phyloP scores from a whole-genome alignment of 2,888 invertebrate genomes.

The Caenorhabditis wallacei region DNA sequence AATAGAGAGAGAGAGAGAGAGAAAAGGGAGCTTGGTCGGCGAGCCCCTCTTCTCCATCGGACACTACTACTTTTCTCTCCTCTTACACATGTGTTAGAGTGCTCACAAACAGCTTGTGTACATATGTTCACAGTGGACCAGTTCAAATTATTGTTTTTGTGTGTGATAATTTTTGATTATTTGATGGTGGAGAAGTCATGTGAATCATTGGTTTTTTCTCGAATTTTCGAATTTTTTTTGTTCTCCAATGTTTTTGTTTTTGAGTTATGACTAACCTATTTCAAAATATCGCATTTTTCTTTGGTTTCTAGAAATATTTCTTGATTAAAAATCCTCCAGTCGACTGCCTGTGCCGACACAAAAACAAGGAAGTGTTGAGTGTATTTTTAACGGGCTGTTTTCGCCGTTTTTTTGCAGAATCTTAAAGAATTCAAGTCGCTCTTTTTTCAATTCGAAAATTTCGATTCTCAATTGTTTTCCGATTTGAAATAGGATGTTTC shows the following conservation, averaged over 20 bases:
- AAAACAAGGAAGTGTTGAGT: neutral
- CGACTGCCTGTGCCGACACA: neutral
- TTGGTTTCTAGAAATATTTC: too few species aligned
- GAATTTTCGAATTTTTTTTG: neutral
- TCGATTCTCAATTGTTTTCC: neutral
- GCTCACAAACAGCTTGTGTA: slow-evolving; percentile 22
- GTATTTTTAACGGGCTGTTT: neutral
- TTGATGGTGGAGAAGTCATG: neutral
- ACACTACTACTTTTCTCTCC: slow-evolving; percentile 36
- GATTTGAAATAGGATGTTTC: neutral
- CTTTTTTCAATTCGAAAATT: too few species aligned
- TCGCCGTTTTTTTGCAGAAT: neutral
- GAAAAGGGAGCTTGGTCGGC: slow-evolving; percentile 1
- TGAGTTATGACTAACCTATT: neutral
- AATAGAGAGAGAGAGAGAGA: neutral
- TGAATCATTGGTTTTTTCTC: neutral
- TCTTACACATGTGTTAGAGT: slow-evolving; percentile 15
- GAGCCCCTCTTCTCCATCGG: neutral
- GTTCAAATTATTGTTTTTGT: slow-evolving; percentile 6
- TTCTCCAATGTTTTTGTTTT: neutral
- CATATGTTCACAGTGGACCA: slow-evolving; percentile 27
- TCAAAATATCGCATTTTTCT: too few species aligned
- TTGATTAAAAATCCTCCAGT: neutral
- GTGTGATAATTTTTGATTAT: neutral
- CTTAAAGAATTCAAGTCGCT: too few species aligned